phyloP scores from a whole-genome alignment of 2,113 vertebrate species.

The Gavialis gangeticus region DNA sequence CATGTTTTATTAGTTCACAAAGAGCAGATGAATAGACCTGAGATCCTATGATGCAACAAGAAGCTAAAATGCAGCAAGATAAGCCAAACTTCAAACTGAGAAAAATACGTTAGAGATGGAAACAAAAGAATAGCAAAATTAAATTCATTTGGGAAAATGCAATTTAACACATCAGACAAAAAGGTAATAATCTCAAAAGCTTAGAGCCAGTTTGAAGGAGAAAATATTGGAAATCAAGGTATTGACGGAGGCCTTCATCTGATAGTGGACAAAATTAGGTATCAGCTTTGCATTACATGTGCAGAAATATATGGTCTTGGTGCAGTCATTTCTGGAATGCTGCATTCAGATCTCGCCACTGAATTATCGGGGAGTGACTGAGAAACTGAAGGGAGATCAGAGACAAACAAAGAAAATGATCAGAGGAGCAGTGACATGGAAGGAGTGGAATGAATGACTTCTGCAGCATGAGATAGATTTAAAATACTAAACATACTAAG shows the following conservation, averaged over 20 bases:
- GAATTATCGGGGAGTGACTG: neutral
- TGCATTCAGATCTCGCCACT: neutral
- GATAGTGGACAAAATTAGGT: neutral
- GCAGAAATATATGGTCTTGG: neutral
- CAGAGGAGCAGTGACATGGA: conserved; percentile 4
- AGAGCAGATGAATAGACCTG: neutral
- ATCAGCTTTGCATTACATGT: neutral
- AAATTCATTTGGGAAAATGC: neutral
- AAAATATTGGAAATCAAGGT: neutral
- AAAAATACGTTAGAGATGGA: neutral
- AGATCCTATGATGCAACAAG: neutral
- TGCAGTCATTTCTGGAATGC: neutral
- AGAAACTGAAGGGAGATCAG: neutral
- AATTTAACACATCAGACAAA: neutral
- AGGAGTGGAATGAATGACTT: conserved; percentile 24
- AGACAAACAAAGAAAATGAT: conserved; percentile 31
- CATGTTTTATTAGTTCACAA: neutral
- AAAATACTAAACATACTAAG: neutral
- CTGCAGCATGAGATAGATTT: conserved; percentile 13
- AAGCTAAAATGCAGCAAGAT: neutral
- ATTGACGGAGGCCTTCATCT: neutral
- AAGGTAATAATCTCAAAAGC: neutral
- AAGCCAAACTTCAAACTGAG: neutral
- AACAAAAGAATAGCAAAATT: neutral
- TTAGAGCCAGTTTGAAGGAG: neutral